These are phyloP conservation scores for Tadarida brasiliensis DNA, from an alignment of 2,797 vertebrate genomes.

Conservation along the genomic window DNA sequence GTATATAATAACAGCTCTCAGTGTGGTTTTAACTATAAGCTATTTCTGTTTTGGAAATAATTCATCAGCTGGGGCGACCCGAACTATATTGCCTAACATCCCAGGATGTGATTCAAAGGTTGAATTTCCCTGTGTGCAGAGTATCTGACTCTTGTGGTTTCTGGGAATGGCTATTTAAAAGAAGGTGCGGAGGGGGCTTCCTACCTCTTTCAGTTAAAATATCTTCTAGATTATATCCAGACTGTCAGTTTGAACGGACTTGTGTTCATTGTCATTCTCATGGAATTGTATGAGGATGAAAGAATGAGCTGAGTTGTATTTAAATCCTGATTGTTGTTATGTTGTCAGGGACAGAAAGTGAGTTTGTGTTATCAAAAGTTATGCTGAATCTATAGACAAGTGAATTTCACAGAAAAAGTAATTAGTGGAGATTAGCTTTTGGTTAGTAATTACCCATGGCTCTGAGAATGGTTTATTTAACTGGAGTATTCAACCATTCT, in stretches of 20 bases:
- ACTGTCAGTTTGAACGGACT: background rate
- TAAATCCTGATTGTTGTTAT: constrained; percentile 19
- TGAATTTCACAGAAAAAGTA: constrained; percentile 11
- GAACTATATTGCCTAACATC: constrained; percentile 6
- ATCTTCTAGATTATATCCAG: constrained; percentile 30
- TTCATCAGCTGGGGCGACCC: constrained; percentile 30
- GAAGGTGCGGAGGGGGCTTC: background rate
- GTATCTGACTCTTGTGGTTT: constrained; percentile 29
- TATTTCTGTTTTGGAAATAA: constrained; percentile 52
- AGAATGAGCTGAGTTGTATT: constrained; percentile 38
- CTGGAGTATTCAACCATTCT: background rate
- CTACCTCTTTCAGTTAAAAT: constrained; percentile 20
- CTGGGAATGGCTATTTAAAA: constrained; percentile 45
- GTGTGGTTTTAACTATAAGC: constrained; percentile 16
- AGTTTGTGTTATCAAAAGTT: constrained; percentile 31
- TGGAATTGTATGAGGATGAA: constrained; percentile 16
- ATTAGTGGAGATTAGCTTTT: constrained; percentile 40
- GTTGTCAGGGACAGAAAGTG: background rate
- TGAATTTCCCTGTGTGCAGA: background rate
- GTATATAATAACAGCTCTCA: constrained; percentile 8
- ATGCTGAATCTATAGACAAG: background rate
- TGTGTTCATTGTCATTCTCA: constrained; percentile 16
- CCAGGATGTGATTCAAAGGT: constrained; percentile 54
- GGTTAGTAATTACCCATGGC: background rate
- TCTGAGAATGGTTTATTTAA: constrained; percentile 58